Evolutionary conservation across 2,113 vertebrate genomes (phyloP), one percentile per base, ranked within the genome.

Genomic region (Chaetorhynchus papuensis): DNA sequence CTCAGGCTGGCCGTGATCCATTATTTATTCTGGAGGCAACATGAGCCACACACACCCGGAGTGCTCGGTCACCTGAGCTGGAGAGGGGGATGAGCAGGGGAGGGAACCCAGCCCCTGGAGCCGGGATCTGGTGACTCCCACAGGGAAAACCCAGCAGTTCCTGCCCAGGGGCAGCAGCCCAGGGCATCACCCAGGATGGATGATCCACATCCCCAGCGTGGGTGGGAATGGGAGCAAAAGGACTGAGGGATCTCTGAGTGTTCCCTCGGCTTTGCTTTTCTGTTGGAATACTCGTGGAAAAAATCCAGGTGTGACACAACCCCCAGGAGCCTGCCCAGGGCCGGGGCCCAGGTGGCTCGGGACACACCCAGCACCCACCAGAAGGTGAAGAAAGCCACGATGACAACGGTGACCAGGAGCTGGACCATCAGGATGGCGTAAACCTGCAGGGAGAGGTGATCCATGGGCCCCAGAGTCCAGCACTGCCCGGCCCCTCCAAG

Each of bases 321-420:
- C 20, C 22, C 47, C 53, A 7, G 61, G 71, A 50, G 11, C 4
- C 31, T 10, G 20, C 71, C 42, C 70, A 28, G 35, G 23, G 11
- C 52, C 35, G 4, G 3, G 3, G 10, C 30, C 27, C 14, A 6
- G 27, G 6, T 7, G 22, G n/a, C 54, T 37, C 17, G 1, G 75
- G 50, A 61, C 33, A 23, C 8, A 13, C 27, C 17, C 11, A 39
- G 90, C 20, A 97, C 98, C 98, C 81, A 99, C 99, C 99, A 99
- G 98, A 99, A 99, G 44, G 99, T 99, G 94, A 99, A 99, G 93
- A 99, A 95, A 93, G 99, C 98, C 95, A 99, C 99, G 11, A 99
- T 98, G 23, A 98, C 94, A 1, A 99, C 54, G 2, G 99, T 99
- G 87, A 99, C 97, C 94, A 99, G 92, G 63, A 99, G 98, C 96